Evolutionary conservation across 2,113 vertebrate species (phyloP), one percentile per base, ranked within the genome.

Genomic region (Galbula dea): DNA sequence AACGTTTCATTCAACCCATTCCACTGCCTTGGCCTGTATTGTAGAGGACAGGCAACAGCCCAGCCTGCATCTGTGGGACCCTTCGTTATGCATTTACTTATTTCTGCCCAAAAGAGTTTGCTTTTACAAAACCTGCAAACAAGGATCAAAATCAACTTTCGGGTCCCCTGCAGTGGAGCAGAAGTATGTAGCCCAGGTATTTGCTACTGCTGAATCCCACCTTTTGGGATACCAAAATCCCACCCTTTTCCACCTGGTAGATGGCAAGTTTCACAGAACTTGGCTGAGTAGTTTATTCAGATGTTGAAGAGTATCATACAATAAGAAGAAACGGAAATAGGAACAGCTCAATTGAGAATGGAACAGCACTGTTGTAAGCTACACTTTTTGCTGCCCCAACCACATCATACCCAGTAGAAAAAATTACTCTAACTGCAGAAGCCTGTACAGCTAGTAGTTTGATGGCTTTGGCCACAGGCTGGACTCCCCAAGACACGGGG

Each of bases 381-480:
- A 15, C 23, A 8, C 2, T 1, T 74, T 59, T 37, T 73, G 61
- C 71, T 90, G 65, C 51, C 29, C 48, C 43, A 49, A 32, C 7
- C 27, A 29, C 61, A 39, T 9, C 6, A 23, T 6, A 39, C 3
- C 15, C 23, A 8, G 46, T 4, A 20, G 62, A 37, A 91, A 55
- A 52, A 66, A 26, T 3, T 0, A 26, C 54, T 27, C 24, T 6
- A 23, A 41, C 20, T 29, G 65, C 26, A 71, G 61, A 21, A 34
- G 34, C 10, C 32, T 2, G 1, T 0, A 43, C 7, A 52, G 26
- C 8, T 7, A 21, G 21, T 14, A 19, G 11, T 19, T 32, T 1
- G 3, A 17, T 20, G 19, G 4, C 58, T 43, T 5, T 22, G n/a
- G 26, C 22, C 30, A 45, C 29, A 49, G 69, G 82, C 66, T 43